These are phyloP conservation scores for Oreochromis tanganicae DNA, from an alignment of 2,113 vertebrate genomes.

Conservation along the genomic window DNA sequence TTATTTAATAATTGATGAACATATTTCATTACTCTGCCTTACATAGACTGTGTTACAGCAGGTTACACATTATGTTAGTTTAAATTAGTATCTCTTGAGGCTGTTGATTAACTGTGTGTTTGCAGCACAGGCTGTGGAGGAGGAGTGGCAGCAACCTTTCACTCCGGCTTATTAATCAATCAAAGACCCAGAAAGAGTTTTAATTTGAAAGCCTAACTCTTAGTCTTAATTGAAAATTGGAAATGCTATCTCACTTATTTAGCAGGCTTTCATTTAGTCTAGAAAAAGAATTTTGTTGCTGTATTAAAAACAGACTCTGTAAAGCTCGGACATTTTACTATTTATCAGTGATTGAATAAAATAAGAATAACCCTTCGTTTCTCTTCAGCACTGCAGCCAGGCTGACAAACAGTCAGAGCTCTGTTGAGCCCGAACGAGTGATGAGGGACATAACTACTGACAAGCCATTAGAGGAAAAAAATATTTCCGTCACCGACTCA, in stretches of 20 bases:
- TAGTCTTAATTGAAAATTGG: neutral
- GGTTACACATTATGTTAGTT: neutral
- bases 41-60: neutral
- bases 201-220: neutral
- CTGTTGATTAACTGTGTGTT: neutral
- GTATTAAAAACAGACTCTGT: neutral
- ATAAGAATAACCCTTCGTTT: neutral
- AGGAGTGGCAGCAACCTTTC: neutral
- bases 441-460: neutral
- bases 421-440: fast-evolving
- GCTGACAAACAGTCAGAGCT: too few species aligned
- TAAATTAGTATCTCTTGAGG: neutral
- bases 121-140: neutral
- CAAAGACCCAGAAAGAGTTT: neutral
- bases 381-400: neutral
- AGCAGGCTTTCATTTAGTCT: neutral
- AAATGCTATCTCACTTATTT: neutral
- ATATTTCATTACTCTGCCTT: fast-evolving
- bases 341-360: neutral
- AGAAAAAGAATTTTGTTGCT: neutral
- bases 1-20: neutral
- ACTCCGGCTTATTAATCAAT: neutral
- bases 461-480: neutral
- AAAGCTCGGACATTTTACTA: neutral
- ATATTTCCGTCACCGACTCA: neutral